These are phyloP conservation scores for Drosophila parthenogenetica DNA, from an alignment of 2,888 invertebrate species.

Conservation along the genomic window DNA sequence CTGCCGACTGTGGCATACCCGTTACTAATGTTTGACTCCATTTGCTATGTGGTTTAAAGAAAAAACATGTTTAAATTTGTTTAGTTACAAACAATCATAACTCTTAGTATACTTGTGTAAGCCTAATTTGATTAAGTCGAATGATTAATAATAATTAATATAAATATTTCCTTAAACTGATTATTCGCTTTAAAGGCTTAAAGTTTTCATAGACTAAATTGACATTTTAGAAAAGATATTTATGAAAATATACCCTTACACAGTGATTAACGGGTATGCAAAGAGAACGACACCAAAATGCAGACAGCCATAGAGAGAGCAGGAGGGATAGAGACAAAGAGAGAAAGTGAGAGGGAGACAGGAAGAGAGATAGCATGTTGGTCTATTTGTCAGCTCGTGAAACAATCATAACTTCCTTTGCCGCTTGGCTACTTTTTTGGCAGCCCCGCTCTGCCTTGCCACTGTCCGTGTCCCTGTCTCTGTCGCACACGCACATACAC, in stretches of 20 bases:
- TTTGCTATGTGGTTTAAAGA: too few species aligned
- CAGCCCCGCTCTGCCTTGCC: constrained; percentile 4
- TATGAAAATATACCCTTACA: neutral
- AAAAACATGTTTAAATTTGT: too few species aligned
- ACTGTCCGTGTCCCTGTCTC: neutral
- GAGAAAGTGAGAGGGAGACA: neutral
- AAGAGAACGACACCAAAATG: neutral
- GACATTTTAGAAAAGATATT: too few species aligned
- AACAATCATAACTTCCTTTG: constrained; percentile 77
- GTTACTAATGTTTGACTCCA: neutral
- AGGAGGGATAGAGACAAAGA: neutral
- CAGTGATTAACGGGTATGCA: neutral
- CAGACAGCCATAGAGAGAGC: neutral
- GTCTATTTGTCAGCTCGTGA: constrained; percentile 78
- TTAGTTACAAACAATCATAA: too few species aligned
- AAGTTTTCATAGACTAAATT: too few species aligned
- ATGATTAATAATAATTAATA: too few species aligned
- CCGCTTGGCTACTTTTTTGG: constrained; percentile 42
- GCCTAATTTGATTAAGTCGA: too few species aligned
- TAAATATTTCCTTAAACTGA: too few species aligned
- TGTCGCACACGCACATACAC: neutral
- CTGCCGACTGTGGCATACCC: neutral
- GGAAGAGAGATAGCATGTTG: constrained; percentile 59
- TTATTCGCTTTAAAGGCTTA: too few species aligned
- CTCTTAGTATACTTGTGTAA: too few species aligned